phyloP scores from a whole-genome alignment of 2,113 vertebrate species.

The Hippolais icterina region DNA sequence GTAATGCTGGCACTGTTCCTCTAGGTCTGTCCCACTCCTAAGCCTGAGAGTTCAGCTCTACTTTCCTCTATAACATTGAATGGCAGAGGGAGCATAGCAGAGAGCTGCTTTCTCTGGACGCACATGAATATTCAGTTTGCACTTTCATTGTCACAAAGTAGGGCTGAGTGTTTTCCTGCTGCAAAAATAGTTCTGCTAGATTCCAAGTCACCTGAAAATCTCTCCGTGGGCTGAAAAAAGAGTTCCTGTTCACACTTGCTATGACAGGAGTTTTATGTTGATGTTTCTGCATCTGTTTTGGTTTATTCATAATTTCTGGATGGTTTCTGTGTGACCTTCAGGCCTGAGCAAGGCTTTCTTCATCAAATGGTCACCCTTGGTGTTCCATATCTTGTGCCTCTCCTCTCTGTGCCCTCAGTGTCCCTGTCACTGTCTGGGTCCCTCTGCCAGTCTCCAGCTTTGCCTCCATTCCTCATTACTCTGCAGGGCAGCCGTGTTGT shows the following conservation, averaged over 20 bases:
- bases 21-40: not conserved
- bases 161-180: not conserved
- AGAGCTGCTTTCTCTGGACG: not conserved
- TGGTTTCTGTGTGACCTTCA: not conserved
- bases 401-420: not conserved
- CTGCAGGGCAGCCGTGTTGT: slow-evolving; percentile 6
- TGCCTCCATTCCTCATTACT: not conserved
- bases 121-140: not conserved
- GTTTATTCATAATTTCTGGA: not conserved
- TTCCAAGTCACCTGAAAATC: not conserved
- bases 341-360: not conserved
- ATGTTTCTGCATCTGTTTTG: not conserved
- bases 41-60: not conserved
- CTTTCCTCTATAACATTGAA: not conserved
- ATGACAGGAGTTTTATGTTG: not conserved
- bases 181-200: not conserved
- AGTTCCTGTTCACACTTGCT: not conserved
- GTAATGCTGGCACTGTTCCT: not conserved
- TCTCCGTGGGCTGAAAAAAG: not conserved
- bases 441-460: not conserved
- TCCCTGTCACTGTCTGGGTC: not conserved
- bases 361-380: slow-evolving; percentile 34
- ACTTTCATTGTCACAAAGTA: not conserved
- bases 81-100: not conserved
- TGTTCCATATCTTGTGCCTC: not conserved